Evolutionary conservation across 2,888 invertebrate genomes (phyloP).

Genomic region (Agrochola litura): DNA sequence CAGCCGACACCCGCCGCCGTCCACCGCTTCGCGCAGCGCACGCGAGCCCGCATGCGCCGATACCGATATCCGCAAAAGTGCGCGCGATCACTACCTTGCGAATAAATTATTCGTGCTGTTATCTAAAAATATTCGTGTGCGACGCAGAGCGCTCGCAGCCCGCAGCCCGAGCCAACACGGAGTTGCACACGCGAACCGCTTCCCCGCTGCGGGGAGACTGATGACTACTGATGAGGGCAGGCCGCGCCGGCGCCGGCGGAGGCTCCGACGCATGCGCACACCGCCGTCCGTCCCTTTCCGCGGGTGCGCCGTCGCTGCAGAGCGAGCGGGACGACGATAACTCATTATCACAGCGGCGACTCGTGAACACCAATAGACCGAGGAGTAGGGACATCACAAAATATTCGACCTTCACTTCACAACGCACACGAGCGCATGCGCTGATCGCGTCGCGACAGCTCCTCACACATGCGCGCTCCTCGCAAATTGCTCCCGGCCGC

Average conservation of each 20-base stretch:
- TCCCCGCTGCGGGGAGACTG: slow-evolving; percentile 90
- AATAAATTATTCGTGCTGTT: slow-evolving; percentile 90
- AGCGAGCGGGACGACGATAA: slow-evolving; percentile 84
- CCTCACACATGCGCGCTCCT: slow-evolving; percentile 80
- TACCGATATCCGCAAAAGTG: slow-evolving; percentile 87
- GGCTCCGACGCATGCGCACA: slow-evolving; percentile 88
- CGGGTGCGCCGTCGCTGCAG: slow-evolving; percentile 69
- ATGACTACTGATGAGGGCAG: slow-evolving; percentile 90
- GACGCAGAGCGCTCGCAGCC: slow-evolving; percentile 81
- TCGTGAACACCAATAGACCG: slow-evolving; percentile 90
- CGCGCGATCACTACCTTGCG: slow-evolving; percentile 88
- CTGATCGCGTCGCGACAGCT: slow-evolving; percentile 80
- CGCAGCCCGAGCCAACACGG: slow-evolving; percentile 80
- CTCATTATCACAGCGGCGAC: slow-evolving; percentile 89
- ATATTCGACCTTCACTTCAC: slow-evolving; percentile 90
- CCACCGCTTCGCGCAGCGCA: slow-evolving; percentile 76
- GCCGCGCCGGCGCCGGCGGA: slow-evolving; percentile 88
- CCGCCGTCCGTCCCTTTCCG: slow-evolving; percentile 83
- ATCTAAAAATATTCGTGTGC: slow-evolving; percentile 90
- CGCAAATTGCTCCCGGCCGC: slow-evolving; percentile 83
- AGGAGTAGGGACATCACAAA: slow-evolving; percentile 87
- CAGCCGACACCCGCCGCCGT: slow-evolving; percentile 77
- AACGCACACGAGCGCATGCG: slow-evolving; percentile 84
- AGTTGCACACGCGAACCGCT: slow-evolving; percentile 88
- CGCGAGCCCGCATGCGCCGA: slow-evolving; percentile 84